Base-by-base conservation (phyloP, 1,140 invertebrate species). In the Drosophila paulistorum region DNA sequence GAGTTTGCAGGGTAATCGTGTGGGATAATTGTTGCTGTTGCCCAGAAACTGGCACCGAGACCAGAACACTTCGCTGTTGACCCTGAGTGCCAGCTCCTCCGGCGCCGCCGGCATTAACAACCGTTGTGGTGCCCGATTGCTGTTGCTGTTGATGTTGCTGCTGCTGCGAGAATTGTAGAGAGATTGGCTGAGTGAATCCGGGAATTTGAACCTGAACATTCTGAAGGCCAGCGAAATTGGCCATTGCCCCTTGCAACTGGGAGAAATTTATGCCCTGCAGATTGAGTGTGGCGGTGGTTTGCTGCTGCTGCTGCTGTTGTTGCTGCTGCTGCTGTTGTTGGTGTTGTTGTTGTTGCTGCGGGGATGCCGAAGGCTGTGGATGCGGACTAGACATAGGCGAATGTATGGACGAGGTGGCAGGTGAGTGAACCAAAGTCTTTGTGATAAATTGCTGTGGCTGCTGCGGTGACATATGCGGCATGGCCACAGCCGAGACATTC, bases 201-300 rank as follows among this genome's bases (percentile, higher is more conserved):
- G 95, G 95, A 79, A 97, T 95, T 84, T 96, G 96, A 39, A 95
- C 95, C 92, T 95, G 95, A 59, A 97, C 95, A 92, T 96, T 96
- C 92, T 97, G 96, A 17, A 97, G 92, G 57, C 95, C 95, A 59
- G 96, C 94, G 61, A 97, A 92, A 55, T 92, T 94, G 2, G 95
- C 93, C 87, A 95, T 95, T 3, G 94, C 94, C 9, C 94, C 93
- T 89, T 95, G 95, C 55, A 97, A 93, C 81, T 95, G 96, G 60
- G 96, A 94, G 65, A 97, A 93, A 92, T 96, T 97, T 60, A 97
- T 94, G 76, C 96, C 95, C 92, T 96, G 95, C 45, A 95, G 92
- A 87, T 94, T 94, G 26, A 95, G 92, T 13, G 94, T 95, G 7
- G 93, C 86, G 30, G 89, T 90, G 33, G 83, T 77, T 75, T 89